A percentile compares a stretch with the other conserved stretches of the same genome.
Evolutionary conservation across 2,888 invertebrate genomes (phyloP).

Genomic region (Acleris laterana): DNA sequence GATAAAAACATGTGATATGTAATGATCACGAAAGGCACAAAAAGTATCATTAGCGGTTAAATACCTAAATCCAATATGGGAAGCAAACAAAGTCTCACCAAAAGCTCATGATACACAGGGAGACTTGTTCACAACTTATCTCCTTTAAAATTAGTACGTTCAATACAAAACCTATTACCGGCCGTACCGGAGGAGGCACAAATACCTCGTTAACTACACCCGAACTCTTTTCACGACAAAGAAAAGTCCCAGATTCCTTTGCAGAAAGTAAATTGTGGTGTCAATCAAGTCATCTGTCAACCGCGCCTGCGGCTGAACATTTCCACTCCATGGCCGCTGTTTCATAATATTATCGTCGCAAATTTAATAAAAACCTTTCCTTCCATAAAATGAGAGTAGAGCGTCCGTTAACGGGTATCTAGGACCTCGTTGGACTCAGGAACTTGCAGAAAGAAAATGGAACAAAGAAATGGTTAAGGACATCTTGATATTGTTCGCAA

Average conservation of each 20-base stretch:
- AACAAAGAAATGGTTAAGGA: background rate
- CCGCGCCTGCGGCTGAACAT: conserved; percentile 24
- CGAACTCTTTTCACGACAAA: conserved; percentile 7
- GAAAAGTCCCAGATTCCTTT: conserved; percentile 11
- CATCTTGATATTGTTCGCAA: background rate
- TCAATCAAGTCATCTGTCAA: conserved; percentile 32
- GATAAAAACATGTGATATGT: too few species aligned
- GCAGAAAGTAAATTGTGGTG: conserved; percentile 23
- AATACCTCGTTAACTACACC: conserved; percentile 19
- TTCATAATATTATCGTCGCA: conserved; percentile 20
- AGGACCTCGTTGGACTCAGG: background rate
- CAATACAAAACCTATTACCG: conserved; percentile 10
- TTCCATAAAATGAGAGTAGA: conserved; percentile 20
- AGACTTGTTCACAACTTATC: background rate
- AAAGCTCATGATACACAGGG: too few species aligned
- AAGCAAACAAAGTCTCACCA: too few species aligned
- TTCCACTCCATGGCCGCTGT: conserved; percentile 16
- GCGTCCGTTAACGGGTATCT: conserved; percentile 8
- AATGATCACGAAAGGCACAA: too few species aligned
- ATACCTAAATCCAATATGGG: too few species aligned
- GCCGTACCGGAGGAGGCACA: background rate
- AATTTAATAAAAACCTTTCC: conserved; percentile 23
- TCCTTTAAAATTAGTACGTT: background rate
- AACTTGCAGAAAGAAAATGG: conserved; percentile 1
- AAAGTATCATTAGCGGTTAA: too few species aligned